These are phyloP conservation scores for Sinocyclocheilus maitianheensis DNA, from an alignment of 2,113 vertebrate species.

Conservation along the genomic window DNA sequence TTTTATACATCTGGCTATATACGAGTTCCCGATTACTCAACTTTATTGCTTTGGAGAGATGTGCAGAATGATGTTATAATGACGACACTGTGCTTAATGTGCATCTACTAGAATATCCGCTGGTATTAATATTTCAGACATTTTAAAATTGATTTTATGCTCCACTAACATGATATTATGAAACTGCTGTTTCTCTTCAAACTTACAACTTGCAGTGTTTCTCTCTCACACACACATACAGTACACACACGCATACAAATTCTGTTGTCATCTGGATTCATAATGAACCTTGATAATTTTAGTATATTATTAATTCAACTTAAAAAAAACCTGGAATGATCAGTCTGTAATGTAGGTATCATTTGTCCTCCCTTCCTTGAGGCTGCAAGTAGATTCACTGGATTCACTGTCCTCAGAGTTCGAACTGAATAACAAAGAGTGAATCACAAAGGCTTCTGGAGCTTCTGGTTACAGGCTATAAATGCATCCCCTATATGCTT, in stretches of 20 bases:
- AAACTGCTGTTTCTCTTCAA: conserved; percentile 36
- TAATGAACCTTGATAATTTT: background rate
- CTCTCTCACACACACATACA: background rate
- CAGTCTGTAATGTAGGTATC: background rate
- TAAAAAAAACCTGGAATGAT: conserved; percentile 9
- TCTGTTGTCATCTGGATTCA: conserved; percentile 9
- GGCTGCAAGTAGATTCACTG: background rate
- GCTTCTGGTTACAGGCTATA: background rate
- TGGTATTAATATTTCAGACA: conserved; percentile 40
- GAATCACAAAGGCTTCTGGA: conserved; percentile 3
- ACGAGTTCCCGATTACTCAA: conserved; percentile 16
- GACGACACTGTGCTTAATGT: background rate
- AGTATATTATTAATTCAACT: conserved; percentile 13
- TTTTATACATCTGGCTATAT: background rate
- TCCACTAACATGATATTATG: conserved; percentile 33
- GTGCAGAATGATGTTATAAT: conserved; percentile 14
- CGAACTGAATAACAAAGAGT: background rate
- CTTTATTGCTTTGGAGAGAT: background rate
- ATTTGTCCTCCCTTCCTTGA: background rate
- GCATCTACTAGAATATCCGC: conserved; percentile 19
- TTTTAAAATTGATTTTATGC: conserved; percentile 38
- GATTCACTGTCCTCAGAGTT: background rate
- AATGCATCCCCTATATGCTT: background rate
- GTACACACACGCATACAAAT: conserved; percentile 20
- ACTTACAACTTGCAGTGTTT: background rate